Conservation (phyloP, 2,113 vertebrate species). For the Zapornia atra region DNA sequence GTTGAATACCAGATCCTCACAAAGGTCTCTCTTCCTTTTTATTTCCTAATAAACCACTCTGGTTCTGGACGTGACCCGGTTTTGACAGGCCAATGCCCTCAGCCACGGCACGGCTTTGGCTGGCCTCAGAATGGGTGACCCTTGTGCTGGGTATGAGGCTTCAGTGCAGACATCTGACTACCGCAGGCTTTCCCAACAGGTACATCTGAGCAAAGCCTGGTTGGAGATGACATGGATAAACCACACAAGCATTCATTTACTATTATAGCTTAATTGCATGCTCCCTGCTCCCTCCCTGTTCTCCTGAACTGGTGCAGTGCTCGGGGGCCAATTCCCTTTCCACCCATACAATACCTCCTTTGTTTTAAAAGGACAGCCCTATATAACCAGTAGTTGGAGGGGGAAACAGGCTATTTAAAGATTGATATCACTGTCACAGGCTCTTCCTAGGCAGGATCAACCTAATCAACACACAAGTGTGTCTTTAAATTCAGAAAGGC, state of each 20-base stretch:
- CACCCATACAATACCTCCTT: conserved; percentile 18
- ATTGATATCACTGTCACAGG: neutral
- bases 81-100: neutral
- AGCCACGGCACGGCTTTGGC: neutral
- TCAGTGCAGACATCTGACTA: neutral
- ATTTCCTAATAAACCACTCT: neutral
- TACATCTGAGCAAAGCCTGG: conserved; percentile 14
- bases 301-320: conserved; percentile 11
- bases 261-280: conserved; percentile 31
- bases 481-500: conserved; percentile 32
- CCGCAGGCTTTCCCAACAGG: conserved; percentile 4
- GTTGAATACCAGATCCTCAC: neutral
- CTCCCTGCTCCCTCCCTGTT: neutral
- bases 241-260: conserved; percentile 56
- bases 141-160: neutral
- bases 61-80: rapidly evolving
- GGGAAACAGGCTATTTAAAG: conserved; percentile 27
- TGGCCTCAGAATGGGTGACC: neutral
- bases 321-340: conserved; percentile 35
- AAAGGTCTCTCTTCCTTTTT: neutral
- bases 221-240: conserved; percentile 52
- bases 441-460: conserved; percentile 18
- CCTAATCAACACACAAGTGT: neutral
- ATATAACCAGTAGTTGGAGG: neutral
- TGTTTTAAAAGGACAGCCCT: conserved; percentile 35